phyloP scores from a whole-genome alignment of 2,888 invertebrate species.

The Ptilodon capucinus region DNA sequence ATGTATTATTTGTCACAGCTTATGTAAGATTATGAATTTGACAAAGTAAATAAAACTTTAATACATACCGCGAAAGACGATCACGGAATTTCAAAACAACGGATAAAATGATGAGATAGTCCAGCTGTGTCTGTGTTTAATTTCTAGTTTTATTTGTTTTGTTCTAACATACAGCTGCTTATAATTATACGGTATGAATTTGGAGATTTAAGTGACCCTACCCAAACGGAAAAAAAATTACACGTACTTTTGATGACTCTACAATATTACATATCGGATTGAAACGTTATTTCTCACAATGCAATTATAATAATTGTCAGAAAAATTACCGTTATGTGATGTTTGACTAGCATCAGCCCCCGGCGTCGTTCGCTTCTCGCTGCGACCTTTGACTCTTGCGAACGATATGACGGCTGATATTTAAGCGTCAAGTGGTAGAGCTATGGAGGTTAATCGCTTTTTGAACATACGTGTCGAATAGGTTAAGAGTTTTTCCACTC shows the following conservation, averaged over 20 bases:
- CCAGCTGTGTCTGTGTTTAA: too few relatives aligned
- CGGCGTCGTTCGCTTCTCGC: not conserved
- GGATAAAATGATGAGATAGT: too few relatives aligned
- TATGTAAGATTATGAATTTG: too few relatives aligned
- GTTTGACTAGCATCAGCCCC: not conserved
- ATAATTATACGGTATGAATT: too few relatives aligned
- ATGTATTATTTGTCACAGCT: too few relatives aligned
- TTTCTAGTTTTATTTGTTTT: too few relatives aligned
- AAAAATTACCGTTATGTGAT: conserved; percentile 17
- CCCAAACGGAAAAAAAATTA: too few relatives aligned
- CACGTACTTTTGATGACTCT: conserved; percentile 1
- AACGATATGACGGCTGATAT: not conserved
- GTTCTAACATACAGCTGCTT: too few relatives aligned
- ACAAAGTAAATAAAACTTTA: too few relatives aligned
- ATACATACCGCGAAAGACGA: too few relatives aligned
- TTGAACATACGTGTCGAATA: not conserved
- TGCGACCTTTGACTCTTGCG: not conserved
- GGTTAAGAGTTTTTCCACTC: not conserved
- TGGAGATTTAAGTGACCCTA: too few relatives aligned
- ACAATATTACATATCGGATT: conserved; percentile 8
- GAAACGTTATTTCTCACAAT: conserved; percentile 23
- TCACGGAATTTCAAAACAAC: too few relatives aligned
- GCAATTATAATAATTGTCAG: conserved; percentile 35
- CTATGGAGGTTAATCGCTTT: not conserved
- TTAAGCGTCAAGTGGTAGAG: not conserved